A percentile compares a stretch with the other conserved stretches of the same genome.
Conservation (phyloP, 2,113 vertebrate genomes). For the Phycodurus eques region DNA sequence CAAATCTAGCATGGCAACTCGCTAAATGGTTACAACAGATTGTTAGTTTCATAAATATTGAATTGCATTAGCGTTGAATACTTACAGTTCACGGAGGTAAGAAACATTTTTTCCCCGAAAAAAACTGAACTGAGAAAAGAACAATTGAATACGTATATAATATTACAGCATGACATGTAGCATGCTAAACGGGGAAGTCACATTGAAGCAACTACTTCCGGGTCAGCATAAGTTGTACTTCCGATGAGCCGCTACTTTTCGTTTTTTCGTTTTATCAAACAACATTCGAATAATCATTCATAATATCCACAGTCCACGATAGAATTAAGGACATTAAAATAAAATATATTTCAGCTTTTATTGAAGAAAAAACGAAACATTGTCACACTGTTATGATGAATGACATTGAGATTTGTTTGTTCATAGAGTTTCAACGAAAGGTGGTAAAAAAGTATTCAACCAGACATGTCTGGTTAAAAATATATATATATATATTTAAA, state of each 20-base stretch:
- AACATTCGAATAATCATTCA: neutral
- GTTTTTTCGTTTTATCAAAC: neutral
- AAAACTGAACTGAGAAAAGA: neutral
- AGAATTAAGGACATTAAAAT: neutral
- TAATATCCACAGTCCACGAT: neutral
- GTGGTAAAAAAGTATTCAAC: too few species aligned
- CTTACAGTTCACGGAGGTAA: slow-evolving; percentile 73
- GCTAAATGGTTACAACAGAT: neutral
- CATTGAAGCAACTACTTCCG: slow-evolving; percentile 62
- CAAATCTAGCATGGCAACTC: neutral
- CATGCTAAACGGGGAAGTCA: slow-evolving; percentile 41
- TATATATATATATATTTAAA: too few species aligned
- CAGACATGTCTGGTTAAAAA: too few species aligned
- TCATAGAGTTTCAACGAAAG: neutral
- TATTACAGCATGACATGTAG: neutral
- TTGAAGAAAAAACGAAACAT: neutral
- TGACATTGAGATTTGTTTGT: neutral
- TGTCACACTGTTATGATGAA: neutral
- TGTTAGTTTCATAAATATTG: neutral
- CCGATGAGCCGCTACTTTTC: neutral
- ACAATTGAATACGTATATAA: neutral
- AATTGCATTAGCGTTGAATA: slow-evolving; percentile 24
- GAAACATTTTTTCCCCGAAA: slow-evolving; percentile 60
- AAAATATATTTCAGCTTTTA: neutral
- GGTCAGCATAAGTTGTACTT: neutral